Evolutionary conservation across 1,140 invertebrate genomes (phyloP), one percentile per base, ranked within the genome.

Genomic region (Acromyrmex charruanus): DNA sequence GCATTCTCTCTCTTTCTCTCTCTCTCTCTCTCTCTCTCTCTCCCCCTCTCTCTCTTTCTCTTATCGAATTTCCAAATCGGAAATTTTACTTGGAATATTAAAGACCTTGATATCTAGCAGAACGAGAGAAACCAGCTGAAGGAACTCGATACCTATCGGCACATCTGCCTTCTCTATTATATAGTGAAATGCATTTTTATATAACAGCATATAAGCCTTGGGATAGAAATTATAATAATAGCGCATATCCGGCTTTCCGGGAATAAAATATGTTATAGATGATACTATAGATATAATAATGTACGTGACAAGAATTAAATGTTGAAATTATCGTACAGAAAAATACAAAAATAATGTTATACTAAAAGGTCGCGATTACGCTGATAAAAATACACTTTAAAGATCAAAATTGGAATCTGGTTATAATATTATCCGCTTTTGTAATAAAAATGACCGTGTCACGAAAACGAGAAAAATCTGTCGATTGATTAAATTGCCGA

Each of bases 21-120:
- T 51, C 49, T 81, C 28, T 28, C 72, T 87, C 82, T 53, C n/a
- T 61, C 39, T 0, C 39, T 9, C 39, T 9, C 7, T 2, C 72
- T 79, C 82, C 44, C n/a, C 61, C 55, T 51, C 49, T 86, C 7
- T 2, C 72, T 79, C 82, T 51, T 14, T 69, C 55, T 51, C 49
- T 86, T 69, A 75, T 87, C 81, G 12, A 87, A 87, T 79, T 84
- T 87, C 85, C 75, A 71, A 90, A 89, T 87, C 51, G 79, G 28
- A 71, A 79, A 61, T 89, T 81, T 31, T 10, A 44, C 61, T 21
- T 21, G 49, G 21, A 72, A 63, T n/a, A 71, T 39, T 49, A 72
- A 77, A 69, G 63, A 77, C 55, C 21, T 74, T 61, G 18, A 61
- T 31, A 39, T 61, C 25, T 51, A 51, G n/a, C 28, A 61, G 18